Conservation (phyloP, 2,888 invertebrate genomes). For the Epinotia demarniana region DNA sequence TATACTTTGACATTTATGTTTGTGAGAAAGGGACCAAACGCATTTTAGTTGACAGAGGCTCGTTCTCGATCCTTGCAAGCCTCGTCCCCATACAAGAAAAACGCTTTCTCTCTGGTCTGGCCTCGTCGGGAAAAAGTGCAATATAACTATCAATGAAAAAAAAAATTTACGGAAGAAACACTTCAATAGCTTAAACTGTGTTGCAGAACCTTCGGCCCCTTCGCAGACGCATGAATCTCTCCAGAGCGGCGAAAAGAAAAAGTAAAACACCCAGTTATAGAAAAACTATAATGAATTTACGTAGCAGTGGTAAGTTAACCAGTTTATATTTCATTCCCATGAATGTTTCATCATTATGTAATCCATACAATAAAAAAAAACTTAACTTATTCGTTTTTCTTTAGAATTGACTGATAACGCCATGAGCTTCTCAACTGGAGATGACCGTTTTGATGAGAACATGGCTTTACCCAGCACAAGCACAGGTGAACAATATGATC, state of each 20-base stretch:
- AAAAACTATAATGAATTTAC: constrained; percentile 67
- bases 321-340: neutral
- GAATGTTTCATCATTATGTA: no score
- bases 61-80: no score
- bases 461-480: constrained; percentile 87
- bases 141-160: no score
- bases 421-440: constrained; percentile 62
- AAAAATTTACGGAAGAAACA: no score
- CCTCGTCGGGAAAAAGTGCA: no score
- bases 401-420: constrained; percentile 62
- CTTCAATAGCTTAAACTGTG: neutral
- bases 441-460: constrained; percentile 71
- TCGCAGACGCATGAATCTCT: constrained; percentile 73
- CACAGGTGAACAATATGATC: constrained; percentile 75
- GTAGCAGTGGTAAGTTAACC: constrained; percentile 67
- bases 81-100: no score
- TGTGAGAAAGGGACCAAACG: no score
- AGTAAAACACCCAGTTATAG: constrained; percentile 74
- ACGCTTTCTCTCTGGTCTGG: no score
- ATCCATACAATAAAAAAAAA: no score
- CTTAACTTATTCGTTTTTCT: constrained; percentile 46
- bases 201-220: constrained; percentile 71
- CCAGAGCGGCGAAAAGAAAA: constrained; percentile 76
- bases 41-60: no score
- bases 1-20: no score